These are phyloP conservation scores for Phaenicophaeus curvirostris DNA, from an alignment of 2,797 vertebrate genomes.

Conservation along the genomic window DNA sequence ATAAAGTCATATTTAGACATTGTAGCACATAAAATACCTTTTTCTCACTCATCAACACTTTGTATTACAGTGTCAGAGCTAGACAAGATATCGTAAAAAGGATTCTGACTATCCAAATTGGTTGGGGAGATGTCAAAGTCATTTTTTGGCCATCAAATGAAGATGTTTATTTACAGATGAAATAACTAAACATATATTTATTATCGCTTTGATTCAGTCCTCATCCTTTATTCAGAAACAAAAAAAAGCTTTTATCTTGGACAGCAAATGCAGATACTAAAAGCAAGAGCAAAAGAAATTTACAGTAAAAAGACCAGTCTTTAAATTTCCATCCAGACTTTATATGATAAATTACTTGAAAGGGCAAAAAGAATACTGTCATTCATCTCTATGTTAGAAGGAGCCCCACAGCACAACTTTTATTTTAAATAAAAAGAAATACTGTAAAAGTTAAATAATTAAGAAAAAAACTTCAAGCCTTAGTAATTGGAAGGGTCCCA, in stretches of 20 bases:
- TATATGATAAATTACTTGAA: neutral
- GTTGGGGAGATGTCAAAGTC: neutral
- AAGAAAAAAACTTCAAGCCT: conserved; percentile 46
- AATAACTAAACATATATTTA: conserved; percentile 13
- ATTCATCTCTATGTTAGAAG: neutral
- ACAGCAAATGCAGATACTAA: neutral
- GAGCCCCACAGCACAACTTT: neutral
- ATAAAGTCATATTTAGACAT: neutral
- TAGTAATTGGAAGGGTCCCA: conserved; percentile 54
- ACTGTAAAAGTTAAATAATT: conserved; percentile 53
- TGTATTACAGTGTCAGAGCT: neutral
- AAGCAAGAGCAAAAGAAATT: neutral
- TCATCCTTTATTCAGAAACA: neutral
- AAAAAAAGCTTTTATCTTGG: neutral
- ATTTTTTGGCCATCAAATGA: neutral
- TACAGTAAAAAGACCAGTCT: neutral
- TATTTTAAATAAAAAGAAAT: conserved; percentile 38
- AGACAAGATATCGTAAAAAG: neutral
- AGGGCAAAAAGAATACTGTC: neutral
- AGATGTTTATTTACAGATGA: conserved; percentile 16
- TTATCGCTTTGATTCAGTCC: neutral
- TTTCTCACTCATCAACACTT: conserved; percentile 38
- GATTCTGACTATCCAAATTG: neutral
- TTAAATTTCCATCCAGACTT: neutral
- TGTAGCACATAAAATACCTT: neutral